Evolutionary conservation across 2,113 vertebrate species (phyloP).

Genomic region (Tragelaphus imberbis): DNA sequence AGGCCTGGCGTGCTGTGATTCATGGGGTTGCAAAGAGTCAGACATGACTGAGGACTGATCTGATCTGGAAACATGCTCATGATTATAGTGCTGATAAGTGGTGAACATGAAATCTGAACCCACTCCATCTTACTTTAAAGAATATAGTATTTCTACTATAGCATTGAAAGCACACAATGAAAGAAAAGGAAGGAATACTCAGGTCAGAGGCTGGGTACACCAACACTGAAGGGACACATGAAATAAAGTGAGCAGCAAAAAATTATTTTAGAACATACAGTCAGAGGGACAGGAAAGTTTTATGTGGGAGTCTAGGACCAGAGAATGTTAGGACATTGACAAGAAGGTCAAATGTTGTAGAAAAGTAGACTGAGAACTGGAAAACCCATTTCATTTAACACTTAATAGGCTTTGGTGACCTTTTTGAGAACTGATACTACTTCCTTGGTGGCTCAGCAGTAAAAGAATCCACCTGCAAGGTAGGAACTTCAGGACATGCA

Average conservation of each 20-base stretch:
- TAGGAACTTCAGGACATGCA: neutral
- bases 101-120: neutral
- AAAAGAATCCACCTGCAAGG: neutral
- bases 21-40: too few species aligned
- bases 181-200: neutral
- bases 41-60: too few species aligned
- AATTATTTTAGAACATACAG: neutral
- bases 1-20: too few species aligned
- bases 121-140: neutral
- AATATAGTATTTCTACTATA: neutral
- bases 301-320: neutral
- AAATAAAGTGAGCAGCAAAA: neutral
- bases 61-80: neutral
- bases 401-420: neutral
- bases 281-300: neutral
- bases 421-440: neutral
- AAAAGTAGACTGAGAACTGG: neutral
- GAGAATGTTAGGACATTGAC: neutral
- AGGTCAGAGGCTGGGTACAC: neutral
- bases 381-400: neutral
- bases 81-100: neutral
- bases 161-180: neutral
- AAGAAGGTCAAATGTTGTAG: neutral
- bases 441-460: neutral
- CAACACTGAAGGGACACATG: neutral